phyloP scores from a whole-genome alignment of 1,140 invertebrate genomes.

The Procambarus clarkii region DNA sequence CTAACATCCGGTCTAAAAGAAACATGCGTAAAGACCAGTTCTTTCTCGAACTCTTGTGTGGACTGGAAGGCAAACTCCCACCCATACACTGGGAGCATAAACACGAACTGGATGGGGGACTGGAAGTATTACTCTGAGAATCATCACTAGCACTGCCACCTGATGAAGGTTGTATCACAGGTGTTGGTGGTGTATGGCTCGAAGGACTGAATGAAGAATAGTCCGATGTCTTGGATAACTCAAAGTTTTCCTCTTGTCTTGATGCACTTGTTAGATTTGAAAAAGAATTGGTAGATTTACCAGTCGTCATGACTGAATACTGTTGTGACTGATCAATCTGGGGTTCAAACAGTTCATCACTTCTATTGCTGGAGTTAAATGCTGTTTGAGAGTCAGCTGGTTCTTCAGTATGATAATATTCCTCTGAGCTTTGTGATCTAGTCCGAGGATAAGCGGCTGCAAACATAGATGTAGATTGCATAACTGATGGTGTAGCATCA shows the following conservation, averaged over 20 bases:
- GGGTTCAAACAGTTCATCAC: background rate
- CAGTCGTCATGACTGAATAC: background rate
- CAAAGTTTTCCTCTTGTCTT: background rate
- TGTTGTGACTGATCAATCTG: background rate
- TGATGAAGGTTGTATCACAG: conserved; percentile 39
- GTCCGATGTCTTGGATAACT: background rate
- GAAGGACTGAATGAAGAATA: background rate
- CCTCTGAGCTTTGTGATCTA: background rate
- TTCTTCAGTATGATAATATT: conserved; percentile 13
- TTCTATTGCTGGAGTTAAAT: background rate
- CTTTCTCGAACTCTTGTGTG: conserved; percentile 53
- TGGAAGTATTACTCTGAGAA: conserved; percentile 47
- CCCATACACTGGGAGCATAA: conserved; percentile 48
- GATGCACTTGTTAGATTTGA: background rate
- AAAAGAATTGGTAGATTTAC: background rate
- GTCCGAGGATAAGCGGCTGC: background rate
- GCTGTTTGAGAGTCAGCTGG: background rate
- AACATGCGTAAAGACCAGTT: conserved; percentile 62
- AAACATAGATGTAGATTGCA: background rate
- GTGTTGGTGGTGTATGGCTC: background rate
- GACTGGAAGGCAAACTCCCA: conserved; percentile 39
- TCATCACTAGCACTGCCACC: conserved; percentile 35
- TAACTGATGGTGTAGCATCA: background rate
- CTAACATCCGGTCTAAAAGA: conserved; percentile 57
- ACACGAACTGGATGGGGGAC: conserved; percentile 40